Base-by-base conservation (phyloP, 2,113 vertebrate species). In the Notechis scutatus region DNA sequence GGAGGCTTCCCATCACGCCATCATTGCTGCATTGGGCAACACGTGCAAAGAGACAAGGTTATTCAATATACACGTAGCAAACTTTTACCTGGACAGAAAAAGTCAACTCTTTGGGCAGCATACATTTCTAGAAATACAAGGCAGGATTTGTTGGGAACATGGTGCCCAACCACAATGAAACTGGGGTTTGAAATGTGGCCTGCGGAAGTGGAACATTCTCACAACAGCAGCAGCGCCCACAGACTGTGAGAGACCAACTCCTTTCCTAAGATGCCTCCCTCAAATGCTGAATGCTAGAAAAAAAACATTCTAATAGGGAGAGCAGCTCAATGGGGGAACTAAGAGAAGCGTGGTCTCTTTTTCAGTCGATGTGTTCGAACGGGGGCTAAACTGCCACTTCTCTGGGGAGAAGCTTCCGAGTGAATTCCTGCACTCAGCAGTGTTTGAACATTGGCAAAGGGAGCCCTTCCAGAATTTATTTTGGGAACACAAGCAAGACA, bases 21-120 rank as follows among this genome's bases (percentile, higher is more conserved):
- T 97, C 98, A 98, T 97, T 98, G 97, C 98, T 98, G 92, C 92
- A 18, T 91, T 88, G 92, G 34, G 89, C 89, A 61, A 92, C 92
- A 91, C 90, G 95, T 50, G 96, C 29, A 96, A 96, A 90, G 20
- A 96, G n/a, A 95, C 57, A 59, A 9, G 3, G 59, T 93, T n/a
- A 92, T 26, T 89, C 47, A 20, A 69, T 1, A 55, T 1, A 24
- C 23, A 4, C 20, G 3, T 56, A 18, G 42, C 87, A 56, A 88
- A 26, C 21, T 10, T 24, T 47, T 56, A 50, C 15, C 15, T 54
- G 42, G n/a, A 34, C 21, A 29, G n/a, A 74, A 74, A 74, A 55
- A 69, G 1, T 57, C 45, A 64, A 20, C 23, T 59, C 24, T 24
- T 12, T 24, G n/a, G 9, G 21, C 6, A 61, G 18, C 21, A 10